Conservation (phyloP, 2,113 vertebrate species). For the Cercocebus atys region DNA sequence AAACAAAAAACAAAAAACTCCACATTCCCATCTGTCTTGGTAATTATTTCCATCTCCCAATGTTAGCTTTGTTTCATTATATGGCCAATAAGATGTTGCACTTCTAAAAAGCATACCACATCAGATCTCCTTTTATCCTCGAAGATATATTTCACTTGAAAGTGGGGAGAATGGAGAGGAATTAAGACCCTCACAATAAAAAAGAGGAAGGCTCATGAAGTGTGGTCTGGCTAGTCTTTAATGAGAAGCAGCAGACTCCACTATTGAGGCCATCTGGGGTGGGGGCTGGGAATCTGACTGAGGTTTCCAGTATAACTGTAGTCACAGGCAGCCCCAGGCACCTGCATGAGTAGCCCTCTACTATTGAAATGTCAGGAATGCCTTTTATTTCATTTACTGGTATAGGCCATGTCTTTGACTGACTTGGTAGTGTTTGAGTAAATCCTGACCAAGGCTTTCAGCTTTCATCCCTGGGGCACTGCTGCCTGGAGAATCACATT, state of each 20-base stretch:
- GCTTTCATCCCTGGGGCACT: not conserved
- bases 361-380: constrained; percentile 47
- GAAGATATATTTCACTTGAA: constrained; percentile 31
- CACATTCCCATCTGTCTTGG: not conserved
- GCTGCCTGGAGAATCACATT: not conserved
- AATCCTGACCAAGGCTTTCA: not conserved
- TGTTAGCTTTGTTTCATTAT: constrained; percentile 2
- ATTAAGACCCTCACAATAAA: constrained; percentile 35
- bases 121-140: not conserved
- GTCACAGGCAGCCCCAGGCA: not conserved
- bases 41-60: not conserved
- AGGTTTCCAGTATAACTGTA: not conserved
- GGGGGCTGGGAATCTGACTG: not conserved
- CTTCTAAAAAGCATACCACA: not conserved
- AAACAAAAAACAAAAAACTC: not conserved
- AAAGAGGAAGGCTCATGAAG: not conserved
- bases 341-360: not conserved
- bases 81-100: not conserved
- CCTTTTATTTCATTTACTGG: constrained; percentile 42
- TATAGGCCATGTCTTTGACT: not conserved
- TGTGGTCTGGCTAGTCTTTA: not conserved
- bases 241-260: not conserved
- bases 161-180: not conserved
- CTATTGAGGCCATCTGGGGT: not conserved
- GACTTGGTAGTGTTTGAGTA: not conserved